phyloP scores from a whole-genome alignment of 2,888 invertebrate species.

The Troides aeacus region DNA sequence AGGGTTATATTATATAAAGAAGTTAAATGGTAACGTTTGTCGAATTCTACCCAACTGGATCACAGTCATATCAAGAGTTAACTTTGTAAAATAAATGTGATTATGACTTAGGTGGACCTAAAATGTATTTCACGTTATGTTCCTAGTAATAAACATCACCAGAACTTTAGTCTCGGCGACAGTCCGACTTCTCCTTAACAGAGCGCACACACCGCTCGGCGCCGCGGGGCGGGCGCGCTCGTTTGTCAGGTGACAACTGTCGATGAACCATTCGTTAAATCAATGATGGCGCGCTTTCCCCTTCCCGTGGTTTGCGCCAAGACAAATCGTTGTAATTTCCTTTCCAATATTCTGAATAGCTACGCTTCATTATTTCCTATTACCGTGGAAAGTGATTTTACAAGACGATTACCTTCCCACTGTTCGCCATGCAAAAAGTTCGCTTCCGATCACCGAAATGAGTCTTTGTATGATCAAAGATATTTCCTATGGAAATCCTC shows the following conservation, averaged over 20 bases:
- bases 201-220: background rate
- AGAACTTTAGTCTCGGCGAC: background rate
- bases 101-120: background rate
- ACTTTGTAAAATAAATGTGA: too few species aligned
- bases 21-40: too few species aligned
- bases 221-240: background rate
- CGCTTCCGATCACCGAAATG: background rate
- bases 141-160: background rate
- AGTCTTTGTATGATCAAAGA: too few species aligned
- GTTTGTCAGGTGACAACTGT: conserved; percentile 1
- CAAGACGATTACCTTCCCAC: background rate
- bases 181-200: background rate
- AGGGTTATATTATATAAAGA: too few species aligned
- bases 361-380: conserved; percentile 7
- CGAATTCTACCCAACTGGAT: too few species aligned
- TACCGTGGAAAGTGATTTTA: background rate
- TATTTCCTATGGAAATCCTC: too few species aligned
- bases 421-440: background rate
- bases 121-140: background rate
- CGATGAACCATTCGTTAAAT: background rate
- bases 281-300: background rate
- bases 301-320: background rate
- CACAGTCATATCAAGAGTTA: too few species aligned
- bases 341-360: conserved; percentile 10
- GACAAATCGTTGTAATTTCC: conserved; percentile 10